These are phyloP conservation scores for Perca fluviatilis DNA, from an alignment of 2,113 vertebrate genomes.

Conservation along the genomic window DNA sequence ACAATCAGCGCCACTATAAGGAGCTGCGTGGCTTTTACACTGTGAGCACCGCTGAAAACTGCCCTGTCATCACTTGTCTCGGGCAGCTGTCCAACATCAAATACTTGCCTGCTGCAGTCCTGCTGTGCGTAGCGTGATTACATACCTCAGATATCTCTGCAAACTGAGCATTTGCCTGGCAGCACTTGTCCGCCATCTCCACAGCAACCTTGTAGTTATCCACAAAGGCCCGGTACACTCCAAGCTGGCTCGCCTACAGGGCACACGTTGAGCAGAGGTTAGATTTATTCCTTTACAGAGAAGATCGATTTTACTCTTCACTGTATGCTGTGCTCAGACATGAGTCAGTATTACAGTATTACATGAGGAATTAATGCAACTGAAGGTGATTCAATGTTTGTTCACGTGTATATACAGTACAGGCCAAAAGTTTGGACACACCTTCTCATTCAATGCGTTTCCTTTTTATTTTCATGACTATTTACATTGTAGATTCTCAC, in stretches of 20 bases:
- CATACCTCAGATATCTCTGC: constrained; percentile 99
- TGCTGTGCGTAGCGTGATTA: constrained; percentile 48
- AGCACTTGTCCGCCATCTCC: constrained; percentile 98
- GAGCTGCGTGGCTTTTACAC: constrained; percentile 20
- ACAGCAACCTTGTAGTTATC: constrained; percentile 99
- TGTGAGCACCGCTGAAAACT: constrained; percentile 31
- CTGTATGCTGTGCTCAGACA: not conserved
- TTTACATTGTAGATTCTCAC: too few relatives aligned
- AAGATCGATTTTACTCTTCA: constrained; percentile 10
- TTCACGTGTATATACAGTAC: constrained; percentile 1
- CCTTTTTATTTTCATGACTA: too few relatives aligned
- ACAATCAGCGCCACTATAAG: constrained; percentile 40
- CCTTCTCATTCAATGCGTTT: too few relatives aligned
- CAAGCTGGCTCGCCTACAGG: constrained; percentile 95
- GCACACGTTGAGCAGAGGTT: constrained; percentile 26
- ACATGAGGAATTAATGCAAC: not conserved
- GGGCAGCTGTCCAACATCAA: constrained; percentile 67
- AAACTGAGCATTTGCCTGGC: constrained; percentile 97
- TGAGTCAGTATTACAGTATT: not conserved
- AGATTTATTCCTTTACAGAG: not conserved
- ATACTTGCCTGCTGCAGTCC: constrained; percentile 32
- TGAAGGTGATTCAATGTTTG: constrained; percentile 14
- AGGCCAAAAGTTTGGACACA: too few relatives aligned
- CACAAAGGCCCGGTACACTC: constrained; percentile 98
- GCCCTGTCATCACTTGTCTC: constrained; percentile 64